Conservation (phyloP, 2,797 vertebrate genomes). For the Nasua narica region DNA sequence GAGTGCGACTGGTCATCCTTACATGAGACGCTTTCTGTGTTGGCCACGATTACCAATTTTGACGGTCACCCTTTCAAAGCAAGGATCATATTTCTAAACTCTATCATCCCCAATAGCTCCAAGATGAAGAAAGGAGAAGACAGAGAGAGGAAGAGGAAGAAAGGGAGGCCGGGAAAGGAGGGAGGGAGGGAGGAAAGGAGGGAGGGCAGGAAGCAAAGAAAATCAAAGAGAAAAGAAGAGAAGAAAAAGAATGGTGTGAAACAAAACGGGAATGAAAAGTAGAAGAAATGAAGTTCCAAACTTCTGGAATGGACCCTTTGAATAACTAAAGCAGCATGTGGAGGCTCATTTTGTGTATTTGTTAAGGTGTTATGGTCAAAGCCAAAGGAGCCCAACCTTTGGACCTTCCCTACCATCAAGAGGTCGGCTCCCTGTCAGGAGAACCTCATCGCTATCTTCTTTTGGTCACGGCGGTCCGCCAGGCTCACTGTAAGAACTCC, state of each 20-base stretch:
- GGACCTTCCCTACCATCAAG: not conserved
- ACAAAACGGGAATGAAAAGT: not conserved
- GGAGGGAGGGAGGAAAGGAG: too few species aligned
- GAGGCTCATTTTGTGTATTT: not conserved
- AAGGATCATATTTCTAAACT: not conserved
- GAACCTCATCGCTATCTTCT: not conserved
- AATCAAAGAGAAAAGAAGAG: not conserved
- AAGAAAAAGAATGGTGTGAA: not conserved
- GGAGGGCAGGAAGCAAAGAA: not conserved
- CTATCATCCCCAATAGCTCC: not conserved
- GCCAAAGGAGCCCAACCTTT: rapidly evolving
- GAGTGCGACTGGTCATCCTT: not conserved
- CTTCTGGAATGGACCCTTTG: not conserved
- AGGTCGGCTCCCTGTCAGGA: not conserved
- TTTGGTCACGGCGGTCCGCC: not conserved
- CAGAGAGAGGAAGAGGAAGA: not conserved
- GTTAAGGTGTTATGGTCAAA: not conserved
- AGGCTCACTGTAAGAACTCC: not conserved
- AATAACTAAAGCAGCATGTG: not conserved
- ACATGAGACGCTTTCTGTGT: not conserved
- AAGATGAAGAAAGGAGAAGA: not conserved
- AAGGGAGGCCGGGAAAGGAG: not conserved
- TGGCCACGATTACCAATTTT: rapidly evolving
- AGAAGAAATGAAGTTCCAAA: not conserved
- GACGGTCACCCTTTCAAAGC: not conserved